Evolutionary conservation across 2,113 vertebrate genomes (phyloP), one percentile per base, ranked within the genome.

Genomic region (Pomatostomus ruficeps): DNA sequence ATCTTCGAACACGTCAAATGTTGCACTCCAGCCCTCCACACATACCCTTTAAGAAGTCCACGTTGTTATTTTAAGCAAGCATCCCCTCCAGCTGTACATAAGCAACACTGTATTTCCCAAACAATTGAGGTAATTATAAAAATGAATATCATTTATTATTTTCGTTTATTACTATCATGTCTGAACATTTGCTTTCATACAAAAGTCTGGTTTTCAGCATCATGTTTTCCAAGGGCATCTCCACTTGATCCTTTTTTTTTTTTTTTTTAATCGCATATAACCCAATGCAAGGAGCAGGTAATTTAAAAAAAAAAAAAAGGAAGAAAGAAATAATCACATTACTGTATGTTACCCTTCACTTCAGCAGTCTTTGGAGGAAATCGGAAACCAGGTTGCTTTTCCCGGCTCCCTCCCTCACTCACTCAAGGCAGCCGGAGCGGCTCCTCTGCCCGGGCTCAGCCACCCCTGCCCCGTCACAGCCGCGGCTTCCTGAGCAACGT

Each of bases 401-500:
- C 88, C 92, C 40, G 1, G 68, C 90, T 92, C 70, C 91, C 70
- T 73, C 77, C 88, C 92, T 88, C 91, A 11, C 92, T 88, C 91
- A 11, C 62, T n/a, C 43, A 24, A 40, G 77, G 22, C 61, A 49
- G 77, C 46, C 12, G n/a, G 52, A 83, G 74, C 33, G 2, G 74
- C 62, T 93, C 61, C 73, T n/a, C 43, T 20, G 45, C 63, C 55
- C 11, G 6, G 49, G 51, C 63, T 68, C 10, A 2, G 36, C 35
- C 20, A 6, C 61, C 5, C 1, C 42, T 48, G 82, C 79, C 80
- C 49, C 36, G 55, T 99, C 97, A 99, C 96, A 99, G 98, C 97
- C 96, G 98, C 55, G 99, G 99, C 93, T 98, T 98, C 78, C 98
- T 98, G 92, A 99, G 98, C 93, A 99, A 98, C 15, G 99, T 98